Conservation (phyloP, 1,140 invertebrate genomes). For the Nephila pilipes region DNA sequence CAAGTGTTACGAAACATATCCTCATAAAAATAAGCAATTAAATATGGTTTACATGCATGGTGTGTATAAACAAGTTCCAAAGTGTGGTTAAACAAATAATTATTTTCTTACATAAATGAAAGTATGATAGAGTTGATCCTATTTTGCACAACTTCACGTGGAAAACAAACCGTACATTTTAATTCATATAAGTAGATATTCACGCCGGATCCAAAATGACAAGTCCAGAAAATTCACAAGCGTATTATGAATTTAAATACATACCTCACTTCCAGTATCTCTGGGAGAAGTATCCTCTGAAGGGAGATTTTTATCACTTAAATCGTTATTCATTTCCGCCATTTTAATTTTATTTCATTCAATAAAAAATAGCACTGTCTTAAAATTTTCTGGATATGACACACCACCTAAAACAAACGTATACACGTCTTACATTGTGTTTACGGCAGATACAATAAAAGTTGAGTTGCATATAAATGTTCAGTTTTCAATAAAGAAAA, state of each 20-base stretch:
- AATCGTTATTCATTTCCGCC: neutral
- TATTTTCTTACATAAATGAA: no score
- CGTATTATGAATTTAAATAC: neutral
- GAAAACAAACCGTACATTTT: neutral
- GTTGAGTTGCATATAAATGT: neutral
- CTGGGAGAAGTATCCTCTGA: neutral
- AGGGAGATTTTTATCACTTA: neutral
- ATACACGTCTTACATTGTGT: neutral
- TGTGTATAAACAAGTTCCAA: no score
- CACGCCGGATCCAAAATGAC: neutral
- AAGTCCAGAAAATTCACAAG: neutral
- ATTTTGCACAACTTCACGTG: neutral
- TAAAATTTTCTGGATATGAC: neutral
- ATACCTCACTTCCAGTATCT: constrained; percentile 9
- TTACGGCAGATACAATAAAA: neutral
- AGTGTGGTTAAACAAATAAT: no score
- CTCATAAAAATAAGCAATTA: no score
- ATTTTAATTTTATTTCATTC: neutral
- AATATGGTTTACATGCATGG: no score
- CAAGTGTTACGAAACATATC: no score
- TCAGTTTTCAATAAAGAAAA: neutral
- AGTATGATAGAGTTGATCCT: no score
- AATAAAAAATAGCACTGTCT: neutral
- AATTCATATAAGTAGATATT: neutral
- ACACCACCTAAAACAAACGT: constrained; percentile 33